A percentile compares a stretch with the other conserved stretches of the same genome.
These are phyloP conservation scores for Rhadinocentrus ornatus DNA, from an alignment of 2,797 vertebrate species.

Conservation along the genomic window DNA sequence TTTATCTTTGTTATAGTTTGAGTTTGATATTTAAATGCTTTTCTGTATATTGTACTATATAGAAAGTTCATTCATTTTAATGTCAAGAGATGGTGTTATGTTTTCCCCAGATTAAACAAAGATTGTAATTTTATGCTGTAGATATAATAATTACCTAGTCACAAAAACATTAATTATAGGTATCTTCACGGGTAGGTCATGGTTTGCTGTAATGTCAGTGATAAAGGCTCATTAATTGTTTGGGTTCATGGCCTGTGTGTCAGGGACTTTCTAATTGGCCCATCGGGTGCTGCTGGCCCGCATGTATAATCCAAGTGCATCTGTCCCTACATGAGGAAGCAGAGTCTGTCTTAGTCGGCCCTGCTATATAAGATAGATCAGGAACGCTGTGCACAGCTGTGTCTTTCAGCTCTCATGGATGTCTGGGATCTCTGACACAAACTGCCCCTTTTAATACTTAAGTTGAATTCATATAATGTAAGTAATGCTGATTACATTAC, in stretches of 20 bases:
- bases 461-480: conserved; percentile 51
- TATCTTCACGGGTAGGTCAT: conserved; percentile 13
- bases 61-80: neutral
- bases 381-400: conserved; percentile 70
- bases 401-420: conserved; percentile 65
- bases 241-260: conserved; percentile 47
- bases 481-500: conserved; percentile 25
- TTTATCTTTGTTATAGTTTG: neutral
- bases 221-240: conserved; percentile 35
- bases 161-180: conserved; percentile 34
- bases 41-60: neutral
- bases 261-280: conserved; percentile 69
- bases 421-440: conserved; percentile 62
- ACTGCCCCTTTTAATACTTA: conserved; percentile 32
- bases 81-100: neutral
- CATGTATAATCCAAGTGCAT: conserved; percentile 39
- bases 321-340: conserved; percentile 51
- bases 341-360: conserved; percentile 51
- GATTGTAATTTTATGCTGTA: conserved; percentile 1
- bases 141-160: conserved; percentile 22
- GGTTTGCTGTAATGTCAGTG: conserved; percentile 31
- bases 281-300: conserved; percentile 63
- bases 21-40: neutral
- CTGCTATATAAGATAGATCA: conserved; percentile 62
- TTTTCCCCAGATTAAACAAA: neutral